A percentile compares a stretch with the other conserved stretches of the same genome.
Conservation (phyloP, 2,888 invertebrate species). For the Drosophila gaucha region DNA sequence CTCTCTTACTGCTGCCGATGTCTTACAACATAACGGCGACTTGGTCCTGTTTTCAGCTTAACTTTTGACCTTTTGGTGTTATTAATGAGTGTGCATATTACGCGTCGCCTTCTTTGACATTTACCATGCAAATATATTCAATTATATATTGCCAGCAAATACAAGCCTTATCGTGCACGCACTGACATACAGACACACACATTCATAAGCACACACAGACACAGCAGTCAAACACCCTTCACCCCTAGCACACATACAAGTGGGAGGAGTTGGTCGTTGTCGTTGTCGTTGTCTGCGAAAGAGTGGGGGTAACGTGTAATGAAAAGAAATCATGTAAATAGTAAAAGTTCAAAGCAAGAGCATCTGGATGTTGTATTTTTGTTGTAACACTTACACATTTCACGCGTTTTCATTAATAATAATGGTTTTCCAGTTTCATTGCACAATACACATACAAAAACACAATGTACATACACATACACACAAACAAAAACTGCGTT, state of each 20-base stretch:
- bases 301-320: conserved; percentile 26
- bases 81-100: conserved; percentile 70
- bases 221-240: conserved; percentile 56
- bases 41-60: conserved; percentile 59
- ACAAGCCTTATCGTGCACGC: conserved; percentile 65
- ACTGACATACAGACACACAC: conserved; percentile 28
- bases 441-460: conserved; percentile 61
- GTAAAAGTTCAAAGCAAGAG: conserved; percentile 51
- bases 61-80: conserved; percentile 72
- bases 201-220: conserved; percentile 4
- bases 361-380: conserved; percentile 31
- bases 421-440: conserved; percentile 61
- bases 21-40: conserved; percentile 38
- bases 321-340: conserved; percentile 57
- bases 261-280: conserved; percentile 65
- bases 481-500: conserved; percentile 64
- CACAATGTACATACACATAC: conserved; percentile 25
- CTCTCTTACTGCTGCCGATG: conserved; percentile 7
- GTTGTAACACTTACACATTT: conserved; percentile 67
- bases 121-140: conserved; percentile 30
- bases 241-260: conserved; percentile 68
- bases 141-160: conserved; percentile 59
- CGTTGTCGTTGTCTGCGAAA: conserved; percentile 49
- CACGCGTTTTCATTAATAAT: conserved; percentile 68
- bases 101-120: conserved; percentile 52